These are phyloP conservation scores for Silurus glanis DNA, from an alignment of 2,113 vertebrate genomes.

Conservation along the genomic window DNA sequence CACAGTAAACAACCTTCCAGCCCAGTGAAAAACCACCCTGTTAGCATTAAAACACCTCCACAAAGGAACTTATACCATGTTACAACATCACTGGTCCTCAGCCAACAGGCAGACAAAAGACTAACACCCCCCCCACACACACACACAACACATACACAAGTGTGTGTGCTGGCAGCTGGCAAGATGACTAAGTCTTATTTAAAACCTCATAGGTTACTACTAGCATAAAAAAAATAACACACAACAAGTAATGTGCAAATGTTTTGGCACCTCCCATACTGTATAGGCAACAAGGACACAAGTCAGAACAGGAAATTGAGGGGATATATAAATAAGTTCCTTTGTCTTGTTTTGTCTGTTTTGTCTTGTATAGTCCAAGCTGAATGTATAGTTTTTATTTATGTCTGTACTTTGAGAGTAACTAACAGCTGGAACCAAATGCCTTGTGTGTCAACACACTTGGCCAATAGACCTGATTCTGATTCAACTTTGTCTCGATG, in stretches of 20 bases:
- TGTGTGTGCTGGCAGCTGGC: neutral
- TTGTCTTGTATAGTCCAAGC: too few relatives aligned
- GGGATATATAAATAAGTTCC: too few relatives aligned
- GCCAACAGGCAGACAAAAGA: constrained; percentile 19
- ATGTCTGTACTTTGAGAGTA: too few relatives aligned
- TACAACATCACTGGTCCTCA: neutral
- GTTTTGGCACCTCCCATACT: neutral
- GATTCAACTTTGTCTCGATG: too few relatives aligned
- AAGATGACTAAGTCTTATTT: neutral
- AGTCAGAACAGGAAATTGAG: too few relatives aligned
- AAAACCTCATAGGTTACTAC: neutral
- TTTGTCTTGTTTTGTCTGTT: too few relatives aligned
- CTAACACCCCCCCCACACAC: neutral
- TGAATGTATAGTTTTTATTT: too few relatives aligned
- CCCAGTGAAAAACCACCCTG: neutral
- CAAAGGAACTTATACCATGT: neutral
- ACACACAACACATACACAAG: neutral
- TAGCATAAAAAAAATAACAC: neutral
- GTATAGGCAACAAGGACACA: neutral
- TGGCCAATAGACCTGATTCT: too few relatives aligned
- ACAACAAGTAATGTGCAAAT: neutral
- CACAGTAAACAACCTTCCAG: neutral
- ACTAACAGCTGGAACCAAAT: too few relatives aligned
- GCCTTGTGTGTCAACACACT: too few relatives aligned
- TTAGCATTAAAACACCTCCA: constrained; percentile 10